Percentiles rank a stretch among this genome's conserved stretches.
phyloP scores from a whole-genome alignment of 2,888 invertebrate genomes.

The Zygothrica quintamaculata region DNA sequence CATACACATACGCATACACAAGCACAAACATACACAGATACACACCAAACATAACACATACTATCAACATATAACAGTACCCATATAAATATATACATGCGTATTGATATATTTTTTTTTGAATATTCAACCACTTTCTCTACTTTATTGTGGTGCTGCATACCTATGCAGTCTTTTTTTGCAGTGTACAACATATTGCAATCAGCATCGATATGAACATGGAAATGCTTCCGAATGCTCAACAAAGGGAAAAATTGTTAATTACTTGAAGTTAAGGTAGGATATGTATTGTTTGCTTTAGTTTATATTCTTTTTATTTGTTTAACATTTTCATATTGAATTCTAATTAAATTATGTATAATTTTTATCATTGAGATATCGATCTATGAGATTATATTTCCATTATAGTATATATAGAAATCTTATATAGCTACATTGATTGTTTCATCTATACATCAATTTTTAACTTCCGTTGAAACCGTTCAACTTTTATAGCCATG shows the following conservation, averaged over 20 bases:
- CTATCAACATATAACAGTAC: neutral
- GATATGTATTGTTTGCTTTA: neutral
- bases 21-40: neutral
- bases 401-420: too few species aligned
- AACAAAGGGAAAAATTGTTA: constrained; percentile 4
- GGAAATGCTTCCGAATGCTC: constrained; percentile 5
- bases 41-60: too few species aligned
- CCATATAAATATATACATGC: constrained; percentile 19
- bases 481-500: constrained; percentile 42
- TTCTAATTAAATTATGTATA: too few species aligned
- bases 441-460: constrained; percentile 5
- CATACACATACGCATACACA: neutral
- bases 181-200: constrained; percentile 53
- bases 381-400: too few species aligned
- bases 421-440: neutral
- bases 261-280: constrained; percentile 9
- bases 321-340: too few species aligned
- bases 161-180: constrained; percentile 8
- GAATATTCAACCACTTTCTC: too few species aligned
- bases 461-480: constrained; percentile 9
- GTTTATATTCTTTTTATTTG: neutral
- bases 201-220: constrained; percentile 24
- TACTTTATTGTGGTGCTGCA: too few species aligned
- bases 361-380: too few species aligned
- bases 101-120: too few species aligned